A percentile compares a stretch with the other conserved stretches of the same genome.
These are phyloP conservation scores for Odobenus rosmarus DNA, from an alignment of 2,113 vertebrate species.

Conservation along the genomic window DNA sequence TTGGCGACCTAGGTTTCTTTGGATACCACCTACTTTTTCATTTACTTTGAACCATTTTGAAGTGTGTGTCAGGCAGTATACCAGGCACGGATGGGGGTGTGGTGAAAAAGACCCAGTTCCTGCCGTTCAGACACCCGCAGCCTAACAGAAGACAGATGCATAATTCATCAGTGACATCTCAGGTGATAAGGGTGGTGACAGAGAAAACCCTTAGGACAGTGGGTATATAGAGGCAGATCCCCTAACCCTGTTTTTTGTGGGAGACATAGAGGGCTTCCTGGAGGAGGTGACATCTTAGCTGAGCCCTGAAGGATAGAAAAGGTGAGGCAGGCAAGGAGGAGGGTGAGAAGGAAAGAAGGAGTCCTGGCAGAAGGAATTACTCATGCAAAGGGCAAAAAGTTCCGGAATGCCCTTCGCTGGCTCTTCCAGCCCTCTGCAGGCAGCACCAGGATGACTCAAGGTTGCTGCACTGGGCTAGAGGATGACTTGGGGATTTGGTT, in stretches of 20 bases:
- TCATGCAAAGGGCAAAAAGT: not conserved
- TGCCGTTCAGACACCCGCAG: not conserved
- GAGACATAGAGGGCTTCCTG: not conserved
- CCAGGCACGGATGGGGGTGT: not conserved
- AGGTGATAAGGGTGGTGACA: not conserved
- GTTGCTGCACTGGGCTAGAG: not conserved
- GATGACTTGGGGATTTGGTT: not conserved
- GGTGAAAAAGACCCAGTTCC: not conserved
- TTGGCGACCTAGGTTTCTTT: not conserved
- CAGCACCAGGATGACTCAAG: not conserved
- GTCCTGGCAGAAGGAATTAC: not conserved
- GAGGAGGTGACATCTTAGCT: not conserved
- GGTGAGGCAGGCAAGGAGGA: not conserved
- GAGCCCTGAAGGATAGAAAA: not conserved
- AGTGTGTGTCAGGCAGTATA: not conserved
- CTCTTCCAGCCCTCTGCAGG: not conserved
- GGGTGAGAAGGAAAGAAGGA: fast-evolving
- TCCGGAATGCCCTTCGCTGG: not conserved
- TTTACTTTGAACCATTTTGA: not conserved
- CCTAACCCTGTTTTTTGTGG: not conserved
- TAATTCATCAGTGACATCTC: not conserved
- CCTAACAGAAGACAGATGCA: not conserved
- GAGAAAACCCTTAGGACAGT: not conserved
- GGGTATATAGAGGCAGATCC: not conserved
- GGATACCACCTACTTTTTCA: not conserved